Evolutionary conservation across 2,797 vertebrate genomes (phyloP).

Genomic region (Melanotaenia trifasciata): DNA sequence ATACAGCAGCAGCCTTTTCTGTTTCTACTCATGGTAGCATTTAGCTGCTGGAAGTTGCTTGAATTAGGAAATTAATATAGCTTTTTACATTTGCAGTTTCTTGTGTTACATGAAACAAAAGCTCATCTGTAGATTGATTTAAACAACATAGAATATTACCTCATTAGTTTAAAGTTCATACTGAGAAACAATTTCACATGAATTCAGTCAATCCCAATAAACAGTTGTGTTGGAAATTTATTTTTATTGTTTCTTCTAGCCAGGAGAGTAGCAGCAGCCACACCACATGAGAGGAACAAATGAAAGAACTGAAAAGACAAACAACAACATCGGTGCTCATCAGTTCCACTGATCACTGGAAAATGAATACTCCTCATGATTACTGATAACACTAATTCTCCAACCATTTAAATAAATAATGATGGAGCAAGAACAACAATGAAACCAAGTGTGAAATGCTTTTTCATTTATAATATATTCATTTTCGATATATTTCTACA

Average conservation of each 20-base stretch:
- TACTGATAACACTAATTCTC: conserved; percentile 49
- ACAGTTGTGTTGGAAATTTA: conserved; percentile 57
- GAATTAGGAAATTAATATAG: too few species aligned
- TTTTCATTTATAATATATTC: conserved; percentile 74
- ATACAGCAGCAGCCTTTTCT: too few species aligned
- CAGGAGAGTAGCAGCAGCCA: conserved; percentile 76
- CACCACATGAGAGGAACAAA: conserved; percentile 74
- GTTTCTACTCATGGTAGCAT: too few species aligned
- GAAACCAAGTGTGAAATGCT: conserved; percentile 70
- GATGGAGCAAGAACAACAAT: conserved; percentile 71
- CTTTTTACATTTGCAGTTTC: too few species aligned
- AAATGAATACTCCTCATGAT: conserved; percentile 77
- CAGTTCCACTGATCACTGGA: conserved; percentile 57
- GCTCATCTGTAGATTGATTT: background rate
- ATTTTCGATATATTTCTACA: conserved; percentile 78
- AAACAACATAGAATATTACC: background rate
- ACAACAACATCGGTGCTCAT: conserved; percentile 65
- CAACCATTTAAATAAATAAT: conserved; percentile 82
- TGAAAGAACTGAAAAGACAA: conserved; percentile 66
- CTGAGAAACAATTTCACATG: background rate
- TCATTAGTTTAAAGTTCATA: background rate
- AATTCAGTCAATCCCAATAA: conserved; percentile 4
- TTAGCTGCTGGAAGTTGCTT: too few species aligned
- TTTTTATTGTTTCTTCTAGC: conserved; percentile 84
- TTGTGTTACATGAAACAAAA: background rate